Conservation (phyloP, 2,888 invertebrate genomes). For the Myathropa florea region DNA sequence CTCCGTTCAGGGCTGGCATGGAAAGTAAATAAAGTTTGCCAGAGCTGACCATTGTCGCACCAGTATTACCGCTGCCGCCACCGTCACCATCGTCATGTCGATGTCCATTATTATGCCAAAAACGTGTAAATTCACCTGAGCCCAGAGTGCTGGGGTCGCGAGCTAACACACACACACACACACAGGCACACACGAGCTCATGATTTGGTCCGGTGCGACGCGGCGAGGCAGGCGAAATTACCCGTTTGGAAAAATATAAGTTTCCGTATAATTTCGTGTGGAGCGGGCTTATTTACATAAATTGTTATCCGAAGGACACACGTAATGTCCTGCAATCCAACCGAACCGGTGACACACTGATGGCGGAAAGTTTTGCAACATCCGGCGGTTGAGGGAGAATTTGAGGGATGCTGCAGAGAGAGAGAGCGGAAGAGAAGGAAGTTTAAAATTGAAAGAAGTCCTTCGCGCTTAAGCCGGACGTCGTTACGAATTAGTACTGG, state of each 20-base stretch:
- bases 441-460: neutral
- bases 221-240: conserved; percentile 30
- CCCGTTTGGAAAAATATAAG: conserved; percentile 66
- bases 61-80: conserved; percentile 46
- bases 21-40: conserved; percentile 66
- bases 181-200: neutral
- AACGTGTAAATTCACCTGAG: conserved; percentile 71
- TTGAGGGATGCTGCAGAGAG: neutral
- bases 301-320: conserved; percentile 60
- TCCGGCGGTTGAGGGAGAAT: neutral
- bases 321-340: conserved; percentile 32
- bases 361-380: conserved; percentile 3
- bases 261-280: conserved; percentile 65
- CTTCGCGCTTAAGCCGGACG: no score
- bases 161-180: neutral
- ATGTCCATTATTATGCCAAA: conserved; percentile 71
- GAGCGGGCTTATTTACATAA: conserved; percentile 63
- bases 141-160: conserved; percentile 16
- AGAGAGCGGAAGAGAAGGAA: neutral
- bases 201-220: neutral
- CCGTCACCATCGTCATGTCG: conserved; percentile 56
- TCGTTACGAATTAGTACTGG: no score
- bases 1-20: conserved; percentile 63
- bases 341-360: conserved; percentile 30
- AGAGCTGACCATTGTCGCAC: conserved; percentile 61